These are phyloP conservation scores for Agrochola lota DNA, from an alignment of 2,888 invertebrate genomes.

Conservation along the genomic window DNA sequence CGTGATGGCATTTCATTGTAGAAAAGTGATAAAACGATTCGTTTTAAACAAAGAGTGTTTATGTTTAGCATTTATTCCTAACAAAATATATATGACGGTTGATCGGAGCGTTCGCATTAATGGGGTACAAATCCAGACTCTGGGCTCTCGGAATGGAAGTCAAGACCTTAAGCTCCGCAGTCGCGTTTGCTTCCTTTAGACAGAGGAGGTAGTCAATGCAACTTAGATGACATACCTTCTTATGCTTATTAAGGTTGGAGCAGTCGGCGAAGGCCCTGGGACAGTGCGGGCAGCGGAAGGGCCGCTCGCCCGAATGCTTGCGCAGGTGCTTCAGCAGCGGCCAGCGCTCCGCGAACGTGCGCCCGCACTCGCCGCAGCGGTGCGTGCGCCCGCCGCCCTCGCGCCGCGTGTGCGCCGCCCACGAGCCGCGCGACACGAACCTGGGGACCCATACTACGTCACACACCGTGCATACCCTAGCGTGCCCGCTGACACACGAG, in stretches of 20 bases:
- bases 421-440: slow-evolving; percentile 87
- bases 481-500: no score
- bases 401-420: slow-evolving; percentile 92
- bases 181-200: no score
- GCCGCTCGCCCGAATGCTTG: slow-evolving; percentile 92
- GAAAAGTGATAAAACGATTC: no score
- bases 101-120: no score
- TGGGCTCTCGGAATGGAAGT: no score
- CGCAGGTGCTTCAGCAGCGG: slow-evolving; percentile 92
- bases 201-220: neutral
- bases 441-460: slow-evolving; percentile 43
- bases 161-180: no score
- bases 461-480: no score
- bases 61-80: no score
- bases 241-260: slow-evolving; percentile 93
- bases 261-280: slow-evolving; percentile 94
- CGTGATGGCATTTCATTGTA: no score
- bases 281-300: slow-evolving; percentile 92
- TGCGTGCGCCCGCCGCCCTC: slow-evolving; percentile 92
- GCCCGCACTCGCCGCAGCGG: slow-evolving; percentile 90
- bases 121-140: no score
- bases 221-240: slow-evolving; percentile 80
- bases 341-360: slow-evolving; percentile 92
- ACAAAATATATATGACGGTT: no score
- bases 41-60: no score